Evolutionary conservation across 1,140 invertebrate genomes (phyloP).

Genomic region (Cryptotermes secundus): DNA sequence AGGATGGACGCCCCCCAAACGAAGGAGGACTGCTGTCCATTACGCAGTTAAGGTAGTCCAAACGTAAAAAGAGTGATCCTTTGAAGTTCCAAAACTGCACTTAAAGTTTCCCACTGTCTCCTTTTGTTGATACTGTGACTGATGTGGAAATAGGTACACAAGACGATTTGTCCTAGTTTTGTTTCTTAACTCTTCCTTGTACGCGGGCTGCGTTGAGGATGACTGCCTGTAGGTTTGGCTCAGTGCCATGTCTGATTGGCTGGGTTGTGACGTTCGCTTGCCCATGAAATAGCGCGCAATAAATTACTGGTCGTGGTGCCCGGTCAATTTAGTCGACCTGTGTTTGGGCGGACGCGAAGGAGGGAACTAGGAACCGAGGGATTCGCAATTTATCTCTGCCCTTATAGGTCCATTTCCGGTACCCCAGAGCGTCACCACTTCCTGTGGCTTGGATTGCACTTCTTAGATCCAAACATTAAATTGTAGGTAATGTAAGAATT

Average conservation of each 20-base stretch:
- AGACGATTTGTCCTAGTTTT: neutral
- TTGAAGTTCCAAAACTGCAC: no score
- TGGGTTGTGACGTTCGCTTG: neutral
- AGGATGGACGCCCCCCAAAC: no score
- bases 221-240: neutral
- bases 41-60: no score
- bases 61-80: no score
- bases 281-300: neutral
- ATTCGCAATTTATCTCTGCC: neutral
- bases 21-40: no score
- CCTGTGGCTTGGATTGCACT: neutral
- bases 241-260: neutral
- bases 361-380: neutral
- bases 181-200: neutral
- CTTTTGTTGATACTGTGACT: neutral
- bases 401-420: conserved; percentile 4
- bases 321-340: conserved; percentile 8
- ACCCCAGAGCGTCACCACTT: neutral
- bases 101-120: no score
- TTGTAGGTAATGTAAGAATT: no score
- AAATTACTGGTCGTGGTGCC: neutral
- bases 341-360: neutral
- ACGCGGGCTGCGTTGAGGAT: neutral
- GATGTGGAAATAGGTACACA: neutral
- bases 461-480: no score